Conservation (phyloP, 2,797 vertebrate species). For the Lacerta bilineata region DNA sequence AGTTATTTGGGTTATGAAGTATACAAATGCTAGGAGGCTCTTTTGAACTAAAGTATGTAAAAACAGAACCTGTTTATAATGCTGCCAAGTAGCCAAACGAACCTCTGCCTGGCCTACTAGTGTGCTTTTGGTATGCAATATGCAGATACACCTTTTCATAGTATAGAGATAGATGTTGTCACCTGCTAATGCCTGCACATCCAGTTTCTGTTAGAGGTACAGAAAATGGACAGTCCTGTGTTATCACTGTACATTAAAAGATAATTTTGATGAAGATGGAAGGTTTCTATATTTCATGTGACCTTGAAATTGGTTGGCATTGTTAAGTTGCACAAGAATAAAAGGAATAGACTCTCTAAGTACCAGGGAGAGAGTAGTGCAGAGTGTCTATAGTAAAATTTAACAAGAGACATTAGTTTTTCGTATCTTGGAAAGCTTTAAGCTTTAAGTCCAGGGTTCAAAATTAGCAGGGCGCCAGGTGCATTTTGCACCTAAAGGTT, state of each 20-base stretch:
- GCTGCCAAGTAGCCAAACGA: background rate
- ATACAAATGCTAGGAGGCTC: conserved; percentile 5
- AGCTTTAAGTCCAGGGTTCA: background rate
- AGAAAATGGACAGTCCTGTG: background rate
- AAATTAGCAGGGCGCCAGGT: too few species aligned
- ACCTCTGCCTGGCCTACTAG: background rate
- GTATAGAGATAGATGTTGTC: background rate
- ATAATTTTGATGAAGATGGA: conserved; percentile 1
- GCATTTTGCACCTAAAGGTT: too few species aligned
- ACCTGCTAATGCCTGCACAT: background rate
- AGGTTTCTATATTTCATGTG: background rate
- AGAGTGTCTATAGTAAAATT: background rate
- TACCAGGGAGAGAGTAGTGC: background rate
- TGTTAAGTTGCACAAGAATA: background rate
- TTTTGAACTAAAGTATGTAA: conserved; percentile 10
- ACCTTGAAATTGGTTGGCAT: background rate
- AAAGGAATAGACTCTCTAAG: accelerated
- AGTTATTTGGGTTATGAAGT: conserved; percentile 32
- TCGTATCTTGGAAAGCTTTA: background rate
- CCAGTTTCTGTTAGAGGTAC: background rate
- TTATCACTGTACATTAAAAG: conserved; percentile 26
- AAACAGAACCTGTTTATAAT: background rate
- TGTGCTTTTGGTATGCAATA: background rate
- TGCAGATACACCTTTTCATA: background rate
- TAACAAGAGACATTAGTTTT: background rate